Conservation (phyloP, 2,113 vertebrate genomes). For the Cynoglossus semilaevis region DNA sequence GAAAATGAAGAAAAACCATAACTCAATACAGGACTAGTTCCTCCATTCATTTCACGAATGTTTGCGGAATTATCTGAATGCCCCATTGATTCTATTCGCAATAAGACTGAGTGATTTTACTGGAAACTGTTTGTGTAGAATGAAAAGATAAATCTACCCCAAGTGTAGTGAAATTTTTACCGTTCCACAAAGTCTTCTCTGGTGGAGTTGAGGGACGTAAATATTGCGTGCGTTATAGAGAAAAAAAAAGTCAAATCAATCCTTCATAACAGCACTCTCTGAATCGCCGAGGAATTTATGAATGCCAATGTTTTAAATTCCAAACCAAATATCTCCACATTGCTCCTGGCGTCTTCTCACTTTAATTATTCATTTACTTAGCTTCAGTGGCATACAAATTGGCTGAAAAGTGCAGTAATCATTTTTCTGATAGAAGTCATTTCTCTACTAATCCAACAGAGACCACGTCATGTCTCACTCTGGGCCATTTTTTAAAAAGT, state of each 20-base stretch:
- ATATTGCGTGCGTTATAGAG: too few relatives aligned
- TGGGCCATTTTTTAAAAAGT: constrained; percentile 45
- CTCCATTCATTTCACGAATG: constrained; percentile 41
- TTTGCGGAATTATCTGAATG: constrained; percentile 36
- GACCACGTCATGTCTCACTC: constrained; percentile 54
- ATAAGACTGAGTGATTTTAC: too few relatives aligned
- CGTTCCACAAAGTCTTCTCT: too few relatives aligned
- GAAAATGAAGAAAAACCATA: constrained; percentile 57
- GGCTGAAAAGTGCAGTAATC: constrained; percentile 58
- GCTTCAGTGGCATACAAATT: constrained; percentile 44
- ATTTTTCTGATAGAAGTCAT: constrained; percentile 55
- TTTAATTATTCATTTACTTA: constrained; percentile 61
- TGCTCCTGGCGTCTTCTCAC: constrained; percentile 16
- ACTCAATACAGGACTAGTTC: constrained; percentile 39
- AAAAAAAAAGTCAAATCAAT: constrained; percentile 3
- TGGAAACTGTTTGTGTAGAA: too few relatives aligned
- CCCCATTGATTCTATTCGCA: constrained; percentile 39
- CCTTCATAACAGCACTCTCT: constrained; percentile 2
- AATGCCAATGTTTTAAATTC: constrained; percentile 34
- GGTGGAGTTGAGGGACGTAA: too few relatives aligned
- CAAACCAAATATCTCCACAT: constrained; percentile 20
- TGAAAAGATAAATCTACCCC: too few relatives aligned
- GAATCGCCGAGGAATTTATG: constrained; percentile 9
- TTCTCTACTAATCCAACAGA: constrained; percentile 58
- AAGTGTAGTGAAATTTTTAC: too few relatives aligned